phyloP scores from a whole-genome alignment of 2,888 invertebrate species.

The Latrodectus hesperus region DNA sequence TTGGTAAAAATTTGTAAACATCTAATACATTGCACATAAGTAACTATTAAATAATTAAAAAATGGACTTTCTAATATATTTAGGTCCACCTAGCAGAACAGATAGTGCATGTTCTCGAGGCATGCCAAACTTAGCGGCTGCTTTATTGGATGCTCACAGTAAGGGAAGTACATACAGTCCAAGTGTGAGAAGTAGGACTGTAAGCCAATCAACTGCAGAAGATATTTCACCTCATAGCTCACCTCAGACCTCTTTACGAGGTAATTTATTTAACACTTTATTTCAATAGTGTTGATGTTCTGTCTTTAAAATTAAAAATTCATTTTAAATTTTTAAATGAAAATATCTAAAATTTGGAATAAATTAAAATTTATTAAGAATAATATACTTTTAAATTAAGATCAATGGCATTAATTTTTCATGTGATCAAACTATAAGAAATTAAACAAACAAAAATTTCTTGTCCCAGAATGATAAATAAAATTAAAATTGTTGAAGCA shows the following conservation, averaged over 20 bases:
- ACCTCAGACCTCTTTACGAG: conserved; percentile 61
- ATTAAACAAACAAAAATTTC: no score
- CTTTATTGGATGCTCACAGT: conserved; percentile 77
- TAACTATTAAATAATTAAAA: no score
- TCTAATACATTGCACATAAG: no score
- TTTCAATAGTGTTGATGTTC: neutral
- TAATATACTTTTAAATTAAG: no score
- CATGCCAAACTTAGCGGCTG: conserved; percentile 78
- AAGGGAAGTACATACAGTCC: conserved; percentile 62
- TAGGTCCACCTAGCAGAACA: conserved; percentile 56
- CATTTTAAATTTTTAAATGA: neutral
- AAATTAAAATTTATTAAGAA: no score
- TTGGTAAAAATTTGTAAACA: no score
- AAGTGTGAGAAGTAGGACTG: conserved; percentile 56
- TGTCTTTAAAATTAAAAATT: neutral
- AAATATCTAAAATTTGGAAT: no score
- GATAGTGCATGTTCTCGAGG: conserved; percentile 60
- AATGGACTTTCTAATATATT: neutral
- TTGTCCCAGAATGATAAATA: no score
- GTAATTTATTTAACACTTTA: conserved; percentile 12
- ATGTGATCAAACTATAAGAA: no score
- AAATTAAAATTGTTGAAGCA: no score
- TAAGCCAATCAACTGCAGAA: conserved; percentile 65
- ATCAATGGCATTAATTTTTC: no score
- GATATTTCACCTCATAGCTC: conserved; percentile 63